phyloP scores from a whole-genome alignment of 2,797 vertebrate genomes.

The Lutjanus argentimaculatus region DNA sequence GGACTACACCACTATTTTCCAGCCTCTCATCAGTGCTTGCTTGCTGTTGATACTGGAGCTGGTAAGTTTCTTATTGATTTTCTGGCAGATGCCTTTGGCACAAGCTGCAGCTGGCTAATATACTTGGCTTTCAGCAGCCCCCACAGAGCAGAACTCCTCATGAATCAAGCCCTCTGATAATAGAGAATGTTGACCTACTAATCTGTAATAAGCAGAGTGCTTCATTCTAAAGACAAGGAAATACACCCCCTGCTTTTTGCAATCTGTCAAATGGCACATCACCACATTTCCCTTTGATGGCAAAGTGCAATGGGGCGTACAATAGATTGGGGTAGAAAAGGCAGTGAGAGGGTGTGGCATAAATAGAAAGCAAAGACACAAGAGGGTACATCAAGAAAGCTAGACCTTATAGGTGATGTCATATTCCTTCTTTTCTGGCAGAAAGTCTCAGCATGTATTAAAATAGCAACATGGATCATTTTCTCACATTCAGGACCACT shows the following conservation, averaged over 20 bases:
- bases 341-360: slow-evolving; percentile 7
- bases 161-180: slow-evolving; percentile 82
- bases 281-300: slow-evolving; percentile 39
- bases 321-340: not conserved
- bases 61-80: slow-evolving; percentile 82
- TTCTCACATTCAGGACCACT: slow-evolving; percentile 3
- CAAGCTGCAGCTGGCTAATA: slow-evolving; percentile 78
- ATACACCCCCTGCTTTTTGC: slow-evolving; percentile 50
- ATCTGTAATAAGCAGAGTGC: slow-evolving; percentile 84
- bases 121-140: slow-evolving; percentile 80
- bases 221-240: slow-evolving; percentile 59
- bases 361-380: slow-evolving; percentile 11
- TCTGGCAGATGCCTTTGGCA: slow-evolving; percentile 82
- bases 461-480: slow-evolving; percentile 22
- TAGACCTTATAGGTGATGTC: slow-evolving; percentile 4
- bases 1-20: slow-evolving; percentile 50
- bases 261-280: slow-evolving; percentile 60
- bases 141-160: slow-evolving; percentile 62
- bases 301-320: slow-evolving; percentile 9
- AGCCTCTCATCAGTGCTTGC: slow-evolving; percentile 45
- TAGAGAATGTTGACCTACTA: slow-evolving; percentile 81
- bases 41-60: slow-evolving; percentile 62
- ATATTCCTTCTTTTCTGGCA: slow-evolving; percentile 11
- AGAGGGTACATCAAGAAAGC: not conserved
- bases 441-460: slow-evolving; percentile 8